Conservation (phyloP, 2,113 vertebrate species). For the Smithornis capensis region DNA sequence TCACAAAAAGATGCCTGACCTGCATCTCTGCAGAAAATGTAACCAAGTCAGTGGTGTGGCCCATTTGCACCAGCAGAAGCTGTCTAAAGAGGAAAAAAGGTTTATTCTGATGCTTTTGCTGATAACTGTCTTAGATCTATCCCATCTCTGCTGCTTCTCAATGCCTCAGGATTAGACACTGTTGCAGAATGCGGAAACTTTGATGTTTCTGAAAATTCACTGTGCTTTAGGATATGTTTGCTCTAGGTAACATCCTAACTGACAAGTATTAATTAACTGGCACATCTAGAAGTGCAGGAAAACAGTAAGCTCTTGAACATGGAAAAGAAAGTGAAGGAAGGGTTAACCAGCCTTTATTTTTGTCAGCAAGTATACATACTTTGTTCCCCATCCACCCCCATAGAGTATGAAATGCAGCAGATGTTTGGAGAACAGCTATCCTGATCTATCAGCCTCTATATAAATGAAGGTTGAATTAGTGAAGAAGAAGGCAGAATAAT, state of each 20-base stretch:
- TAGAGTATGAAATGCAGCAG: slow-evolving; percentile 32
- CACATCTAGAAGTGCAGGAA: background rate
- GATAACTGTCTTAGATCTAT: background rate
- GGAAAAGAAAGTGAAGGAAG: background rate
- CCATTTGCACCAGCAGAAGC: background rate
- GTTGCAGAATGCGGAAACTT: background rate
- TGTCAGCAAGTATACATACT: background rate
- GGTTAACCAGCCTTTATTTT: background rate
- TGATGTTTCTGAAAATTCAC: background rate
- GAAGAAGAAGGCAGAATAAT: background rate
- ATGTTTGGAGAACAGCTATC: slow-evolving; percentile 41
- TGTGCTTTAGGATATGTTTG: background rate
- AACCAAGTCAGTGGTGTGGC: background rate
- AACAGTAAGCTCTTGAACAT: background rate
- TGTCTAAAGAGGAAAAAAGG: background rate
- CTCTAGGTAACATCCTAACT: background rate
- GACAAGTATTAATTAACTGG: background rate
- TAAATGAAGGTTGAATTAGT: slow-evolving; percentile 41
- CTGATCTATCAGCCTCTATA: slow-evolving; percentile 44
- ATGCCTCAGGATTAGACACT: background rate
- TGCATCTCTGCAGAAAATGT: background rate
- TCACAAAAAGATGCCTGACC: slow-evolving; percentile 4
- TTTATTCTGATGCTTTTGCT: background rate
- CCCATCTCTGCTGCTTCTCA: background rate
- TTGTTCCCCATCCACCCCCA: background rate